Base-by-base conservation (phyloP, 2,888 invertebrate species). In the Agriopis leucophaearia region DNA sequence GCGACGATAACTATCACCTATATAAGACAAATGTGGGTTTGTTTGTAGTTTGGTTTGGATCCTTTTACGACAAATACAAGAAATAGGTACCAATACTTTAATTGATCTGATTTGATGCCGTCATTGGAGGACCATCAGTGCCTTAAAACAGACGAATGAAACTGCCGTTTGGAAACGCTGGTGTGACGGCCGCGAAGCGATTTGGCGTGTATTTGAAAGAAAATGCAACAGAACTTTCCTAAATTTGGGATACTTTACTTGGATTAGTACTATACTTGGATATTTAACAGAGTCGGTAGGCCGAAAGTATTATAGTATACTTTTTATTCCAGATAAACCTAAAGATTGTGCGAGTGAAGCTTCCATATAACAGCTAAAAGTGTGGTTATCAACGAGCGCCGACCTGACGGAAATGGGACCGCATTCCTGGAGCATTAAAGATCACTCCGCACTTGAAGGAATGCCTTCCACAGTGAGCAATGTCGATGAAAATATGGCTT, bases 341-440 rank as follows among this genome's bases (percentile, higher is more conserved):
- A 7, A 0, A 15, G 6, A 27, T 27, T 27, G 27, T 3, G 5
- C 27, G 27, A 27, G 27, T 2, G 27, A 27, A 27, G 27, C 27
- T 5, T 27, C 10, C 10, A 12, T 48, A 27, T 5, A 18, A 48
- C 5, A 51, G 51, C n/a, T n/a, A 35, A 51, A 36, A 51, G 35
- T 51, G 35, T 51, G 75, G 73, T 77, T 75, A 75, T 68, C 63
- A 73, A 74, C 65, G 63, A 63, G 71, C 69, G 57, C 66, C 72
- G 52, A 64, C 64, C 70, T 73, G 74, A 76, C 81, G 83, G 83
- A 85, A 86, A 88, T 85, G 79, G 84, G 79, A 79, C 87, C 54
- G 70, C 88, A 88, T 88, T 88, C 88, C 81, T 74, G 69, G 72
- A 74, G 74, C 74, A 79, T 80, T 79, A 81, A 76, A 67, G 69